Base-by-base conservation (phyloP, 2,113 vertebrate genomes). In the Zosterops borbonicus region DNA sequence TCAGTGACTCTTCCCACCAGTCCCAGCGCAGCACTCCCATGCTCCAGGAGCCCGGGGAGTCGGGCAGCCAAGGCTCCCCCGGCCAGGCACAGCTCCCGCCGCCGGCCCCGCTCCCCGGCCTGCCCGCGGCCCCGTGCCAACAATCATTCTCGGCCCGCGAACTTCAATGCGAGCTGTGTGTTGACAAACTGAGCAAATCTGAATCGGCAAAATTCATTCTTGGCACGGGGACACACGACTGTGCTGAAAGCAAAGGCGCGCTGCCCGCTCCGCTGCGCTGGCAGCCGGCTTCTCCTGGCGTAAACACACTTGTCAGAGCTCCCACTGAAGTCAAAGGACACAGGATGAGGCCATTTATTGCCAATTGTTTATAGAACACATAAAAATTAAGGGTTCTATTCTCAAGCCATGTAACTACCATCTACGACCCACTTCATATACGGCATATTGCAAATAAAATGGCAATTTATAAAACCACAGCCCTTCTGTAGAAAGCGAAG, bases 341-440 rank as follows among this genome's bases (percentile, higher is more conserved):
- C 31, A n/a, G 71, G 73, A 93, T 83, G 46, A 71, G 78, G 69
- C 60, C 86, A 78, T 96, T 95, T 94, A 92, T 89, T 77, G 93
- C 83, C 94, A 78, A 75, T 86, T 95, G 92, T 95, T 97, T 87
- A 69, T 90, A 96, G 92, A 97, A 73, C 47, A 90, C 80, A 68
- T 82, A 55, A 90, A 96, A 95, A 90, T 79, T 47, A 92, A 96
- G 56, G 79, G 76, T 60, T 97, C 65, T 83, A 6, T 78, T 97
- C 96, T 92, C 87, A 92, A 94, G 95, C 62, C 59, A 88, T 8
- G 39, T 35, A 88, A 58, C 82, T 63, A n/a, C 46, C 56, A 25
- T 27, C 59, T 62, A 83, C 1, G 14, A 89, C 64, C 68, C 87
- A 53, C 89, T 93, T 94, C 41, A 83, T 80, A 92, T 29, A 79